Base-by-base conservation (phyloP, 1,140 invertebrate genomes). In the Eciton burchellii region DNA sequence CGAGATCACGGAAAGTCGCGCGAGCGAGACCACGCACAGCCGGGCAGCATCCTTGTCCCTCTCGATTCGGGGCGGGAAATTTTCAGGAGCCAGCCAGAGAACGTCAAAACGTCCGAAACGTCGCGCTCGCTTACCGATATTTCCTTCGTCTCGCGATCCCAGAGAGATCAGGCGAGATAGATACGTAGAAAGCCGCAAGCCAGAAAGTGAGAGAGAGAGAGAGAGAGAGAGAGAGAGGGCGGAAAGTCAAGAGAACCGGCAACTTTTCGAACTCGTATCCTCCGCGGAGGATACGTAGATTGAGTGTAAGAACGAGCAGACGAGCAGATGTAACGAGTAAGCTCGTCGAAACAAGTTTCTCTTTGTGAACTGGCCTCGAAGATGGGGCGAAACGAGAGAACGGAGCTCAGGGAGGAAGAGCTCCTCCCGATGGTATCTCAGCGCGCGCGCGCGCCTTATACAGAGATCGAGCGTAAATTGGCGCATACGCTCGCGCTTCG, bases 311-410 rank as follows among this genome's bases (percentile, higher is more conserved):
- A 59, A 86, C 47, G 70, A n/a, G n/a, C 14, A 57, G 72, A 57
- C 26, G 81, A 74, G 62, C 65, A 70, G 66, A 60, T 84, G 79
- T 81, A 85, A 83, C 82, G 84, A 86, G 74, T 62, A 60, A 66
- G 83, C 52, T 82, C 63, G 57, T 66, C 81, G 81, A 89, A 87
- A 88, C 85, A 88, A 88, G 83, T 88, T 88, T 81, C 62, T 68
- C 72, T 68, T 84, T 84, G 87, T 85, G 68, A 88, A 88, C 86
- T 88, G 56, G 43, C 57, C 43, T 81, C 81, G 72, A 85, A 88
- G 84, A 81, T 59, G 62, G 62, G 81, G 56, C 76, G 81, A 60
- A 72, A 81, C 14, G 54, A 49, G 45, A 59, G n/a, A 49, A 29
- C 14, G 35, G 43, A 41, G 14, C n/a, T n/a, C 47, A 24, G 4